These are phyloP conservation scores for Ceratina australensis DNA, from an alignment of 1,140 invertebrate species.

Conservation along the genomic window DNA sequence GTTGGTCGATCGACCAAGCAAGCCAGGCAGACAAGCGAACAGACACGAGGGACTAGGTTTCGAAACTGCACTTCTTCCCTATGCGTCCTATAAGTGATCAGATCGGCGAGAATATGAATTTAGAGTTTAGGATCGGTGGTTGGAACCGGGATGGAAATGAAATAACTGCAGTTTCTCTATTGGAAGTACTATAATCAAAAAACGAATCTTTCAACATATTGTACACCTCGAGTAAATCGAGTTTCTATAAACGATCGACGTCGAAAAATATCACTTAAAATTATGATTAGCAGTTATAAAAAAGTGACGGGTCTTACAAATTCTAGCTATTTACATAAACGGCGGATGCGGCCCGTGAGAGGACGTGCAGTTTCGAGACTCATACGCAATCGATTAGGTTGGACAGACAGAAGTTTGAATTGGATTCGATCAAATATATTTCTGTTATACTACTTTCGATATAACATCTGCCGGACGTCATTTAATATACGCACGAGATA, in stretches of 20 bases:
- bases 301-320: constrained; percentile 13
- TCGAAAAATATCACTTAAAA: constrained; percentile 3
- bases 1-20: constrained; percentile 45
- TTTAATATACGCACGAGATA: constrained; percentile 44
- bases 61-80: constrained; percentile 26
- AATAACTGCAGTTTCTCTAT: constrained; percentile 18
- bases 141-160: not conserved
- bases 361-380: constrained; percentile 38
- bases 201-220: not conserved
- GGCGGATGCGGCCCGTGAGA: not conserved
- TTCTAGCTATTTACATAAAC: not conserved
- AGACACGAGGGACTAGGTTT: constrained; percentile 37
- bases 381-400: constrained; percentile 41
- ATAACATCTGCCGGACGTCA: constrained; percentile 39
- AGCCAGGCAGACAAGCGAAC: constrained; percentile 63
- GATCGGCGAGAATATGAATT: not conserved
- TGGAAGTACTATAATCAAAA: constrained; percentile 20
- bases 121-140: not conserved
- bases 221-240: not conserved
- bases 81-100: not conserved
- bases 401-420: constrained; percentile 53
- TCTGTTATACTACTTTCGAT: constrained; percentile 55
- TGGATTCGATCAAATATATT: constrained; percentile 48
- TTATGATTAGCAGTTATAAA: constrained; percentile 20
- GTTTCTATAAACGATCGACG: not conserved